Evolutionary conservation across 2,888 invertebrate species (phyloP).

Genomic region (Melanostoma scalare): DNA sequence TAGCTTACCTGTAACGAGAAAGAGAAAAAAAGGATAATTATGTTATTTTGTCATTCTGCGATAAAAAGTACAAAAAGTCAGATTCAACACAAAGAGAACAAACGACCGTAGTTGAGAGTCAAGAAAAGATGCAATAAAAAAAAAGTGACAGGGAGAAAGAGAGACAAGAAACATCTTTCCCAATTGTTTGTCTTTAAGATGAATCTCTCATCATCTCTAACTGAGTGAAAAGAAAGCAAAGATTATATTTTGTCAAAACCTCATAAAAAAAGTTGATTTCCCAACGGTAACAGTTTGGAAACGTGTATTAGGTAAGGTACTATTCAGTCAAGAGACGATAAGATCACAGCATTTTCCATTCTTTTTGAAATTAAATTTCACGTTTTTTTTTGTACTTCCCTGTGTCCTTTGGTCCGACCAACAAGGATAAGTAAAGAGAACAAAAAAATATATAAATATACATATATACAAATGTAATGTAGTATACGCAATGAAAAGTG

Average conservation of each 20-base stretch:
- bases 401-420: background rate
- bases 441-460: slow-evolving; percentile 17
- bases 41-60: background rate
- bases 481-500: slow-evolving; percentile 29
- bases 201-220: slow-evolving; percentile 44
- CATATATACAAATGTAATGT: background rate
- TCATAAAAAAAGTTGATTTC: slow-evolving; percentile 61
- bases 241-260: slow-evolving; percentile 59
- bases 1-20: slow-evolving; percentile 15
- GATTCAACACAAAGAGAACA: slow-evolving; percentile 25
- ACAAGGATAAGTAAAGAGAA: background rate
- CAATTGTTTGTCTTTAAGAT: slow-evolving; percentile 24
- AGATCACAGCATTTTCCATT: slow-evolving; percentile 62
- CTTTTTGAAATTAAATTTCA: slow-evolving; percentile 54
- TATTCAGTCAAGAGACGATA: slow-evolving; percentile 64
- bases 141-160: too few species aligned
- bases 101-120: background rate
- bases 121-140: too few species aligned
- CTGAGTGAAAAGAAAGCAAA: slow-evolving; percentile 13
- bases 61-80: background rate
- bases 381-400: background rate
- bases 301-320: slow-evolving; percentile 22
- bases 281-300: slow-evolving; percentile 65
- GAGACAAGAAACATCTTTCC: background rate
- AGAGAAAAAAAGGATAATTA: background rate